Conservation (phyloP, 2,797 vertebrate species). For the Leuciscus waleckii region DNA sequence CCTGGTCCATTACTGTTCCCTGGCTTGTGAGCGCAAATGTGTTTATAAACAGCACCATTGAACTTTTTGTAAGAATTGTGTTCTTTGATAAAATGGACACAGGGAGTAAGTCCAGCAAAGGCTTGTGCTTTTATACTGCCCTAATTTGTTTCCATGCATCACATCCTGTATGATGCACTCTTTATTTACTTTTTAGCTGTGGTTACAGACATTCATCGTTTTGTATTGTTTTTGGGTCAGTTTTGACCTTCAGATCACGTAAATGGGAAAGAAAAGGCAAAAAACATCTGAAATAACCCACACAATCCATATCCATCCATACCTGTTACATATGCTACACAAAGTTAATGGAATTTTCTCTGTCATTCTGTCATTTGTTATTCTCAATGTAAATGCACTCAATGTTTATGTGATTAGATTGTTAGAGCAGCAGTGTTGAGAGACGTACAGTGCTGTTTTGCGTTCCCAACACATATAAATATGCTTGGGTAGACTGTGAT, state of each 20-base stretch:
- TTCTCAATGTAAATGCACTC: conserved; percentile 17
- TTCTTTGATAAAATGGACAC: conserved; percentile 3
- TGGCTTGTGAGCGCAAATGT: conserved; percentile 22
- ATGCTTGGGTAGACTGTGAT: not conserved
- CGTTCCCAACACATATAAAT: not conserved
- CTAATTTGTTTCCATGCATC: conserved; percentile 7
- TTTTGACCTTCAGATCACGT: not conserved
- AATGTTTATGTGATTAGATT: conserved; percentile 32
- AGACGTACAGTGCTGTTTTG: not conserved
- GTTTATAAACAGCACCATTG: conserved; percentile 21
- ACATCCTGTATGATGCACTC: not conserved
- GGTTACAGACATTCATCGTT: not conserved
- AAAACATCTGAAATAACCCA: not conserved
- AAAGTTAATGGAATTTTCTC: not conserved
- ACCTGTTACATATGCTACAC: not conserved
- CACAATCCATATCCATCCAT: not conserved
- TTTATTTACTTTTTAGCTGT: not conserved
- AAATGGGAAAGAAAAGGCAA: not conserved
- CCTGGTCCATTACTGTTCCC: conserved; percentile 7
- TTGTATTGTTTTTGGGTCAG: not conserved
- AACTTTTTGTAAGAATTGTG: not conserved
- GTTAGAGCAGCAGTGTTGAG: not conserved
- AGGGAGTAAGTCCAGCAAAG: conserved; percentile 5
- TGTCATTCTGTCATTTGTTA: not conserved
- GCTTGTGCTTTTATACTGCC: conserved; percentile 11